Percentiles rank a stretch among this genome's conserved stretches.
Evolutionary conservation across 2,888 invertebrate species (phyloP).

Genomic region (Mimachlamys varia): DNA sequence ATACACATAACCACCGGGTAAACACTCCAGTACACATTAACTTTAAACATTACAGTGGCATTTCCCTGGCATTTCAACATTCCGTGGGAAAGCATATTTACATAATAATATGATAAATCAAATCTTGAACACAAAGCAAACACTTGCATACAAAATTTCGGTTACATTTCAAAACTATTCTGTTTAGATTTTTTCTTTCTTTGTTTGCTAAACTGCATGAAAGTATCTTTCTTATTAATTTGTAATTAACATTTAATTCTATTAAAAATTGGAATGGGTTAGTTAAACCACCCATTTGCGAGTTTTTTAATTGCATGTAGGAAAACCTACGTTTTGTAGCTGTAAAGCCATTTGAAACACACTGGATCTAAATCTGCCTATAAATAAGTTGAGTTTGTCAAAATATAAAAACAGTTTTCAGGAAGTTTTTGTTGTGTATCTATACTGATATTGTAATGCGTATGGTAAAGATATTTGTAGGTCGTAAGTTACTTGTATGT

Average conservation of each 20-base stretch:
- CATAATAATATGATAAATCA: not conserved
- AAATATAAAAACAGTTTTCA: not conserved
- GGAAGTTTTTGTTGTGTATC: not conserved
- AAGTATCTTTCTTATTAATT: too few species aligned
- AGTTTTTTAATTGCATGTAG: too few species aligned
- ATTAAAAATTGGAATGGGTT: too few species aligned
- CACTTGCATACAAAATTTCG: not conserved
- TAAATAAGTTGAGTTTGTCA: not conserved
- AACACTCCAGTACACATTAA: not conserved
- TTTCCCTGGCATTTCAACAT: not conserved
- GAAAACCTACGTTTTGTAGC: not conserved
- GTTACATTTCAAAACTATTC: not conserved
- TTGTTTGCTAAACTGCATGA: too few species aligned
- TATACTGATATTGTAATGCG: not conserved
- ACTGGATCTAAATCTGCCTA: not conserved
- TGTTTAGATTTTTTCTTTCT: too few species aligned
- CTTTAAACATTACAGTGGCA: not conserved
- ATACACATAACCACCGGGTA: not conserved
- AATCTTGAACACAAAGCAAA: too few species aligned
- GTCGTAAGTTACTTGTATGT: too few species aligned
- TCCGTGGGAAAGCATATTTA: not conserved
- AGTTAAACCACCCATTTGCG: too few species aligned
- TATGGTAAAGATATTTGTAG: too few species aligned
- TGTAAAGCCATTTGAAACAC: not conserved
- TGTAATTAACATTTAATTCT: too few species aligned